Evolutionary conservation across 1,140 invertebrate species (phyloP).

Genomic region (Hylaeus anthracinus): DNA sequence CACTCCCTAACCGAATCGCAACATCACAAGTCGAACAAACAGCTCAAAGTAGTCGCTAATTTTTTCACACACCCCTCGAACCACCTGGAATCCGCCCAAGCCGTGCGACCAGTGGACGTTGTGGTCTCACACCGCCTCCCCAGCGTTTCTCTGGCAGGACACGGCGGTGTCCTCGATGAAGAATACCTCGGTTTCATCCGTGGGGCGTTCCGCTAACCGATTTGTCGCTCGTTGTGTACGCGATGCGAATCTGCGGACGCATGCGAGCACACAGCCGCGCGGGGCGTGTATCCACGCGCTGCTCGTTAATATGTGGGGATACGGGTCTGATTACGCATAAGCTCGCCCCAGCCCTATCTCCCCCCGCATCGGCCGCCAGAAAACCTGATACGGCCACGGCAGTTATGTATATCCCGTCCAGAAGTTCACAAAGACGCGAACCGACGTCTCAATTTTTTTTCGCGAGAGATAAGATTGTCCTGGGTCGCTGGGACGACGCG

Average conservation of each 20-base stretch:
- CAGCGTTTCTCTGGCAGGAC: background rate
- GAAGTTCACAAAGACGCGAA: constrained; percentile 71
- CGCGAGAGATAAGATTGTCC: constrained; percentile 74
- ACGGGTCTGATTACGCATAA: constrained; percentile 77
- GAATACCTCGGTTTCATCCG: constrained; percentile 13
- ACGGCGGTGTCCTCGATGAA: constrained; percentile 10
- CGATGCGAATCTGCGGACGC: constrained; percentile 44
- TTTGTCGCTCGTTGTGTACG: constrained; percentile 60
- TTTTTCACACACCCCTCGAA: no score
- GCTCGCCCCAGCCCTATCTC: constrained; percentile 65
- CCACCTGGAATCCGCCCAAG: no score
- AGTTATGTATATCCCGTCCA: constrained; percentile 72
- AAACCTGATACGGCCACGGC: constrained; percentile 73
- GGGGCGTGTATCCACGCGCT: constrained; percentile 20
- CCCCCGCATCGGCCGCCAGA: constrained; percentile 68
- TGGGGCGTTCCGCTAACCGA: constrained; percentile 44
- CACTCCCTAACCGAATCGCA: no score
- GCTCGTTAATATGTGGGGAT: constrained; percentile 66
- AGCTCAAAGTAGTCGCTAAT: no score
- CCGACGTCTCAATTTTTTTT: constrained; percentile 76
- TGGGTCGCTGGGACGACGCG: constrained; percentile 26
- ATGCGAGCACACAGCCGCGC: background rate
- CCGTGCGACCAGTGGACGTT: no score
- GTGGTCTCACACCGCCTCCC: no score
- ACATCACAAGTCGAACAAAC: no score